These are phyloP conservation scores for Tolmerus cingulatus DNA, from an alignment of 2,888 invertebrate genomes.

Conservation along the genomic window DNA sequence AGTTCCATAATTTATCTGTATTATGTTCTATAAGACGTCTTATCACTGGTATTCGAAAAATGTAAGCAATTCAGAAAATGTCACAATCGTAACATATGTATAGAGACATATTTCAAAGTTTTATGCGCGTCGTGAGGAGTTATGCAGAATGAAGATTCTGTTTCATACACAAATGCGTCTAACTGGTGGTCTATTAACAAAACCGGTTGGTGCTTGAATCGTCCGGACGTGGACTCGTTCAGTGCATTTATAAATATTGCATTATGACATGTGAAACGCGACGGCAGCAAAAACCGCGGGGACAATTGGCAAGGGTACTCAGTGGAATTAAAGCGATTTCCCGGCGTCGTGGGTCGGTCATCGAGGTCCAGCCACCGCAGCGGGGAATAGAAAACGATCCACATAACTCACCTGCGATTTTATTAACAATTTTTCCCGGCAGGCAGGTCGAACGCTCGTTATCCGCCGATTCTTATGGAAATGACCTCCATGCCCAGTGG, in stretches of 20 bases:
- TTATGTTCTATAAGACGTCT: not conserved
- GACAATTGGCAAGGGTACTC: not conserved
- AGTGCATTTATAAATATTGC: not conserved
- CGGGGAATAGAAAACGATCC: not conserved
- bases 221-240: not conserved
- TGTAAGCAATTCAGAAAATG: not conserved
- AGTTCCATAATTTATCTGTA: no score
- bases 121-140: not conserved
- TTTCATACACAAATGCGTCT: not conserved
- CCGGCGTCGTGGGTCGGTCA: not conserved
- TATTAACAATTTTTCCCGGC: conserved; percentile 16
- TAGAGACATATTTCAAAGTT: no score
- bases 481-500: conserved; percentile 6
- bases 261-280: not conserved
- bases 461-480: conserved; percentile 25
- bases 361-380: not conserved
- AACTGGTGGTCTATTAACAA: not conserved
- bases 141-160: not conserved
- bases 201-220: not conserved
- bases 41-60: not conserved
- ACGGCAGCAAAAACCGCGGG: not conserved
- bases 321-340: not conserved
- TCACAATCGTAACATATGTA: not conserved
- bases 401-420: not conserved
- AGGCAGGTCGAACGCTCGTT: not conserved